Conservation (phyloP, 2,797 vertebrate genomes). For the Ptychobarbus kaznakovi region DNA sequence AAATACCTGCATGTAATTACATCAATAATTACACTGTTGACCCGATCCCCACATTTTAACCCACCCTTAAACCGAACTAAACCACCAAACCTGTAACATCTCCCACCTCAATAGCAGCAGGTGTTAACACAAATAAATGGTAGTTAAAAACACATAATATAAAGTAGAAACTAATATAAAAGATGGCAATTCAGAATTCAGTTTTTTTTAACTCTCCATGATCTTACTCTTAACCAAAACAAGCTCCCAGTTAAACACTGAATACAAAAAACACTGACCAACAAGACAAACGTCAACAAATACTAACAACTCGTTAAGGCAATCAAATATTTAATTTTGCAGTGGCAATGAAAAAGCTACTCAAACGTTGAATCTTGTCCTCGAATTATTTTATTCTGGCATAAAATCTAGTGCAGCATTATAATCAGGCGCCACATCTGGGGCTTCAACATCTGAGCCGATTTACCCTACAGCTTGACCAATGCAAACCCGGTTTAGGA, state of each 20-base stretch:
- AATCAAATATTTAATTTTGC: not conserved
- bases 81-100: not conserved
- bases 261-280: not conserved
- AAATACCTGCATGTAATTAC: not conserved
- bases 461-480: not conserved
- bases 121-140: not conserved
- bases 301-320: not conserved
- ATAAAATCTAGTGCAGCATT: not conserved
- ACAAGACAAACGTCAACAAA: not conserved
- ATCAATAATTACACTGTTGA: not conserved
- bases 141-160: not conserved
- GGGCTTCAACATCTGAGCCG: constrained; percentile 6
- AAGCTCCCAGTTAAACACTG: not conserved
- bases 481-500: not conserved
- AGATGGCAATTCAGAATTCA: not conserved
- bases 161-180: not conserved
- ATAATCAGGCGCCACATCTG: constrained; percentile 35
- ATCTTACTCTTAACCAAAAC: not conserved
- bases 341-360: not conserved
- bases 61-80: not conserved
- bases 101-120: too few species aligned
- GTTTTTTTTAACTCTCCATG: not conserved
- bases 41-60: not conserved
- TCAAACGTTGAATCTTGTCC: not conserved
- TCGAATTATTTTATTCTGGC: not conserved